Evolutionary conservation across 2,888 invertebrate genomes (phyloP).

Genomic region (Aspidiotus destructor): DNA sequence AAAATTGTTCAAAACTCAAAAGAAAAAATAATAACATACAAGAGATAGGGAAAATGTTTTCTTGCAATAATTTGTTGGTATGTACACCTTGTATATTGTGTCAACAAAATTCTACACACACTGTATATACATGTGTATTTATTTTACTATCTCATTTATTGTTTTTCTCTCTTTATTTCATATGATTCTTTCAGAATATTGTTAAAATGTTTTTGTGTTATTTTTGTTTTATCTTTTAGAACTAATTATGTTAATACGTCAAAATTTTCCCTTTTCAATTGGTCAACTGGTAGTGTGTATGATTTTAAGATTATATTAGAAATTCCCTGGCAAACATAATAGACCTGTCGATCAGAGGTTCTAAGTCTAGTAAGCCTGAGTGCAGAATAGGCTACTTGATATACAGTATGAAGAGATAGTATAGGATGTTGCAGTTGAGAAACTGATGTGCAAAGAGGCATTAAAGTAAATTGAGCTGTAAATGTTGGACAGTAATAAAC

Average conservation of each 20-base stretch:
- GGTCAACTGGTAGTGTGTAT: too few species aligned
- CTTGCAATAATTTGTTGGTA: not conserved
- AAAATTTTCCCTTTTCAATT: too few species aligned
- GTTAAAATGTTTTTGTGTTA: conserved; percentile 7
- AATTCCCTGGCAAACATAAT: too few species aligned
- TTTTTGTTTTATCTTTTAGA: not conserved
- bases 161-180: not conserved
- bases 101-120: not conserved
- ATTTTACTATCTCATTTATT: conserved; percentile 4
- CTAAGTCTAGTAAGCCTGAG: too few species aligned
- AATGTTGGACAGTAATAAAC: too few species aligned
- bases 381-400: too few species aligned
- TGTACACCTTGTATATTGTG: not conserved
- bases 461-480: too few species aligned
- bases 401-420: too few species aligned
- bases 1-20: not conserved
- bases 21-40: not conserved
- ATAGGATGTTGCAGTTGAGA: too few species aligned
- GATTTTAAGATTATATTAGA: too few species aligned
- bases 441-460: too few species aligned
- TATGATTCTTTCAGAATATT: not conserved
- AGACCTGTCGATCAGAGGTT: too few species aligned
- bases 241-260: not conserved
- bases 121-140: conserved; percentile 11
- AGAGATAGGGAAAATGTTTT: conserved; percentile 7